Base-by-base conservation (phyloP, 1,140 invertebrate genomes). In the Nebria ingens region DNA sequence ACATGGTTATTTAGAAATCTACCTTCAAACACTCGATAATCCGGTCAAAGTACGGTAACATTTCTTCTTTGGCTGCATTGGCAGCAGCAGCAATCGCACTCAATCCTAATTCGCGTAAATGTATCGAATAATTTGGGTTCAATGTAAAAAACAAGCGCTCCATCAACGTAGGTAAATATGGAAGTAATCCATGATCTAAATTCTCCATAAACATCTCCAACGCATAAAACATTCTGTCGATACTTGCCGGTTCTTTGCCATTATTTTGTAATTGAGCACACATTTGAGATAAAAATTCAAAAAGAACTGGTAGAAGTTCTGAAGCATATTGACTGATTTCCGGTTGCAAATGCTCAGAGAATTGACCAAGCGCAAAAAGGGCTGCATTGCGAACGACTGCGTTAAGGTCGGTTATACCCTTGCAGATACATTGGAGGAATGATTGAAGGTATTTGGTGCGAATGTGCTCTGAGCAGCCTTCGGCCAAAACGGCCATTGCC, bases 151-250 rank as follows among this genome's bases (percentile, higher is more conserved):
- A 76, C 1, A 89, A 65, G 55, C 79, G 74, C 19, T 82, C 79
- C 86, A 91, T 89, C 12, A 91, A 66, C 1, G 76, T 73, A 0
- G 84, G 81, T 34, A 91, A 65, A 65, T 88, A 87, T 0, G 86
- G 85, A 17, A 85, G 59, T 11, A 91, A 72, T 12, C 78, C 79
- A 17, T 84, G 77, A 53, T 83, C 84, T 23, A 91, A 69, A 70
- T 89, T 88, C 69, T 89, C 86, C 64, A 84, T 88, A 60, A 89
- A 90, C 34, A 80, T 83, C 67, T 91, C 87, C 19, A 92, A 62
- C 0, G 89, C 87, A 68, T 89, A 91, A 64, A 91, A 91, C 70
- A 89, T 83, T 38, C 86, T 78, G 59, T 83, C 78, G 0, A 84
- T 70, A 22, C 82, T 81, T 13, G 76, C 74, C 0, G 79, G 76